Conservation (phyloP, 2,113 vertebrate genomes). For the Eurystomus gularis region DNA sequence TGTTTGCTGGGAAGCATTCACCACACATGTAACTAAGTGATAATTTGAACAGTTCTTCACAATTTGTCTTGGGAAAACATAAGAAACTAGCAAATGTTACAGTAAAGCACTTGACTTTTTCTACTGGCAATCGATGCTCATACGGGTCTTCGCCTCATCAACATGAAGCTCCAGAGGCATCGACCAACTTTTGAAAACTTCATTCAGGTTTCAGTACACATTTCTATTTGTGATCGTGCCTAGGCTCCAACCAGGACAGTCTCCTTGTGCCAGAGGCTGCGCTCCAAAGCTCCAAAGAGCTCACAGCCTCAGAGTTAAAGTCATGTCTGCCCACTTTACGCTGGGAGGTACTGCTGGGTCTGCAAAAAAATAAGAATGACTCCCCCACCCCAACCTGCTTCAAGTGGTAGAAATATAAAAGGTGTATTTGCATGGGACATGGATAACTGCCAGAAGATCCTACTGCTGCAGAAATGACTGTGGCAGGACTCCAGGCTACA, state of each 20-base stretch:
- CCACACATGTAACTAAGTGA: not conserved
- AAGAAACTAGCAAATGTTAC: not conserved
- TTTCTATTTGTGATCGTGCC: not conserved
- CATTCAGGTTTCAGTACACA: fast-evolving
- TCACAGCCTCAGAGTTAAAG: too few species aligned
- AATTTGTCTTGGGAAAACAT: not conserved
- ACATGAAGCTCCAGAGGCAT: not conserved
- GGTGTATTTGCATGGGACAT: fast-evolving
- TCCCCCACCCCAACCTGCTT: not conserved
- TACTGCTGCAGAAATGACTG: not conserved
- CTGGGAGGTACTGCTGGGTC: not conserved
- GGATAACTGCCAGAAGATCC: not conserved
- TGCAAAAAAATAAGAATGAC: not conserved
- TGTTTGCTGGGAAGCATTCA: not conserved
- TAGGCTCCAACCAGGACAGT: not conserved
- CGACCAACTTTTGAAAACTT: not conserved
- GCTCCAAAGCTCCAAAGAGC: not conserved
- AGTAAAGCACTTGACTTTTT: not conserved
- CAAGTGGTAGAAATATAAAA: not conserved
- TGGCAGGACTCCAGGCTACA: not conserved
- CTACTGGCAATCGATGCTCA: not conserved
- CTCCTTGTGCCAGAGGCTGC: too few species aligned
- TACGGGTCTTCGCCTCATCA: not conserved
- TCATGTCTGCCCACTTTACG: too few species aligned
- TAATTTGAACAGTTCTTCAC: not conserved